These are phyloP conservation scores for Caenorhabditis doughertyi DNA, from an alignment of 2,888 invertebrate genomes.

Conservation along the genomic window DNA sequence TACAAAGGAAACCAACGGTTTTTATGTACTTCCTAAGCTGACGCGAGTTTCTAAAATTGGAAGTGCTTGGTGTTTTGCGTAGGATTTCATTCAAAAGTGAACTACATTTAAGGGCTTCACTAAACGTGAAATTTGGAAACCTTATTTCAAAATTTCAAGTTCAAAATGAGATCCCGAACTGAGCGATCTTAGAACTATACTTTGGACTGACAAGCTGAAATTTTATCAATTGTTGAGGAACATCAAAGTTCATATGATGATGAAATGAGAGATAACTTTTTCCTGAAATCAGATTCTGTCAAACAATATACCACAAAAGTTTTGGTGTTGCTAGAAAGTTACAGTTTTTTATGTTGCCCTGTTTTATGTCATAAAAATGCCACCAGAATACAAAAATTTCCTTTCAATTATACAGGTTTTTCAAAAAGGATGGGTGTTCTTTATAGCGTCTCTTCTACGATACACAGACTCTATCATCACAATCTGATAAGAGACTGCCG, in stretches of 20 bases:
- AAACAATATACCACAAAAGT: too few species aligned
- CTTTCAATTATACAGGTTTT: constrained; percentile 16
- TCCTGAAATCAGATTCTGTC: too few species aligned
- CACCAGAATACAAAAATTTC: too few species aligned
- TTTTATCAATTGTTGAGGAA: not conserved
- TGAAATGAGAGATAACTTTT: too few species aligned
- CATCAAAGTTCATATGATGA: constrained; percentile 24
- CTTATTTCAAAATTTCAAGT: not conserved
- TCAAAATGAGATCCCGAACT: not conserved
- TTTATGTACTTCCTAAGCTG: constrained; percentile 24
- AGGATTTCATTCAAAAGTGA: not conserved
- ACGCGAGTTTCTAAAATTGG: constrained; percentile 19
- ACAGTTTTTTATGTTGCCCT: not conserved
- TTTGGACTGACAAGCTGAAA: not conserved
- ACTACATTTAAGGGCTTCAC: not conserved
- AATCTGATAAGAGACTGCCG: constrained; percentile 51
- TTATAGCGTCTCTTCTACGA: constrained; percentile 41
- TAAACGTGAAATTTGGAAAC: constrained; percentile 14
- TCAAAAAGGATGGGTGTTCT: constrained; percentile 53
- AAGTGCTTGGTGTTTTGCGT: constrained; percentile 26
- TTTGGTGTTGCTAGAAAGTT: too few species aligned
- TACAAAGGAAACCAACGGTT: not conserved
- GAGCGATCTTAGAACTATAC: not conserved
- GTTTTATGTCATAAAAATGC: not conserved
- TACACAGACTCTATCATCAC: constrained; percentile 39